Conservation (phyloP, 2,113 vertebrate genomes). For the Telmatochromis sp. region DNA sequence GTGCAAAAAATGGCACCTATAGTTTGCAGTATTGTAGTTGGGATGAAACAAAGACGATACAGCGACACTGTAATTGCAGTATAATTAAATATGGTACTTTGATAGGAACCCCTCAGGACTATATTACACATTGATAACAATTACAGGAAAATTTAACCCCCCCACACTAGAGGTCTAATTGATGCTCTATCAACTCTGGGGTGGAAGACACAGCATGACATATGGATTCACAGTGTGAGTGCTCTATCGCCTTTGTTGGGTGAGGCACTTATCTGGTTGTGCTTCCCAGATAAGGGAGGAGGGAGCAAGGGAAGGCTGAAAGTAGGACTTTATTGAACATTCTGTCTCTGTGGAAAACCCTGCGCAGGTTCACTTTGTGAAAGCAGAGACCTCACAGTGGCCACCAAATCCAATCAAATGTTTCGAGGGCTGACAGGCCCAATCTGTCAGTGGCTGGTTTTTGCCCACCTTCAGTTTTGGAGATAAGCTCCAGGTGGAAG, state of each 20-base stretch:
- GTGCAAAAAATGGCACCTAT: neutral
- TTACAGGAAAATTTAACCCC: slow-evolving; percentile 16
- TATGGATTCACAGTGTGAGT: slow-evolving; percentile 16
- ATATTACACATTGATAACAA: slow-evolving; percentile 1
- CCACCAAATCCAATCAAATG: slow-evolving; percentile 62
- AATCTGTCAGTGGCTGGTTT: slow-evolving; percentile 61
- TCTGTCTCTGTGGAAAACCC: slow-evolving; percentile 21
- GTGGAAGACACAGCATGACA: slow-evolving; percentile 13
- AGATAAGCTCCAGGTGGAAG: slow-evolving; percentile 23
- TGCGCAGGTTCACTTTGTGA: slow-evolving; percentile 17
- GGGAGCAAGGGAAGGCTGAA: slow-evolving; percentile 6
- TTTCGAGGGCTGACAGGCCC: slow-evolving; percentile 49
- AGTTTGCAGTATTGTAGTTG: neutral
- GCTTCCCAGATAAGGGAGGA: slow-evolving; percentile 40
- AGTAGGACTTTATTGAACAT: slow-evolving; percentile 53
- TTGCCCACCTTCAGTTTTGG: slow-evolving; percentile 38
- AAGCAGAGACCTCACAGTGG: slow-evolving; percentile 31
- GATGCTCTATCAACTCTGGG: neutral
- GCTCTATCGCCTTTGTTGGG: slow-evolving; percentile 16
- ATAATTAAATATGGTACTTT: slow-evolving; percentile 6
- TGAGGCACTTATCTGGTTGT: slow-evolving; percentile 52
- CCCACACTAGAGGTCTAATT: slow-evolving; percentile 1
- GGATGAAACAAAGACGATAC: neutral
- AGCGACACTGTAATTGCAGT: neutral
- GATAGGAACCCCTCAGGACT: neutral